phyloP scores from a whole-genome alignment of 1,140 invertebrate species.

The Drosophila prosaltans region DNA sequence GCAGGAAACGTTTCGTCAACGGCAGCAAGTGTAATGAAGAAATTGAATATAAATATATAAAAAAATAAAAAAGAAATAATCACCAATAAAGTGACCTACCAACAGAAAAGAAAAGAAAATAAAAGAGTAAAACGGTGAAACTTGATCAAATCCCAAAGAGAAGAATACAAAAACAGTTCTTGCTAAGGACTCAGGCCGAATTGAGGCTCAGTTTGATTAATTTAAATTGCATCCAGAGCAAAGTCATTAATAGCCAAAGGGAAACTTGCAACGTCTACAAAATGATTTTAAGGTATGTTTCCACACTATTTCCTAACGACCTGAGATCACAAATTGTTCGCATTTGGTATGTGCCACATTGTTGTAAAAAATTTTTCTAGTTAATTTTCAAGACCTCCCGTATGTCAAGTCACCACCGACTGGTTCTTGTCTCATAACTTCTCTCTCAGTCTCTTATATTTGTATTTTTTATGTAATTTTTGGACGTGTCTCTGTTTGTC shows the following conservation, averaged over 20 bases:
- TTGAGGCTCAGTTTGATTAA: background rate
- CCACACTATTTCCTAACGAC: constrained; percentile 61
- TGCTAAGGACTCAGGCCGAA: constrained; percentile 52
- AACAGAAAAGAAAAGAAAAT: background rate
- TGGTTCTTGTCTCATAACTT: constrained; percentile 33
- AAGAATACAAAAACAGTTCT: constrained; percentile 11
- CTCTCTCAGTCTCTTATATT: background rate
- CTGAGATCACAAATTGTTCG: constrained; percentile 27
- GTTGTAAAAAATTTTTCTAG: constrained; percentile 45
- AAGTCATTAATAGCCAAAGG: constrained; percentile 69
- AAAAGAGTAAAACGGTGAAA: constrained; percentile 35
- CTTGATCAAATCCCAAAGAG: constrained; percentile 13
- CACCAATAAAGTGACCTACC: constrained; percentile 28
- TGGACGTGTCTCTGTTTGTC: constrained; percentile 47
- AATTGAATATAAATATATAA: constrained; percentile 14
- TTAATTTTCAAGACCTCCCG: constrained; percentile 49
- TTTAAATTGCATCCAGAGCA: background rate
- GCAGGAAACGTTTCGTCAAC: constrained; percentile 23
- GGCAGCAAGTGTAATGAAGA: constrained; percentile 37
- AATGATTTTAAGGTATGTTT: constrained; percentile 78
- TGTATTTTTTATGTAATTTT: constrained; percentile 60
- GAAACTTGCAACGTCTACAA: constrained; percentile 72
- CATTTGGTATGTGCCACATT: constrained; percentile 29
- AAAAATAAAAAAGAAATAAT: constrained; percentile 10
- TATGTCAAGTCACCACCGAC: constrained; percentile 42